A percentile compares a stretch with the other conserved stretches of the same genome.
Conservation (phyloP, 2,113 vertebrate genomes). For the Callaeas wilsoni region DNA sequence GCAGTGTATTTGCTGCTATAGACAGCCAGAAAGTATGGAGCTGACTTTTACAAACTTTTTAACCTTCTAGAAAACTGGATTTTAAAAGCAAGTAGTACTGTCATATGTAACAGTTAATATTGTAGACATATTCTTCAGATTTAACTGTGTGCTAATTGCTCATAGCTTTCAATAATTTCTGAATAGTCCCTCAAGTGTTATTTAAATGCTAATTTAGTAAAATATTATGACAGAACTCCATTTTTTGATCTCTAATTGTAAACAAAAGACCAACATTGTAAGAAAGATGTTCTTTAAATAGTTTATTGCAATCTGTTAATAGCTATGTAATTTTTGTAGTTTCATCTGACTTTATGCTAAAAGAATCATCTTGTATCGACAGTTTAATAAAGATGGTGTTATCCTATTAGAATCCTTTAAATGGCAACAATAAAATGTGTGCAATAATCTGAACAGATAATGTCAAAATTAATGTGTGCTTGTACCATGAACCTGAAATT, state of each 20-base stretch:
- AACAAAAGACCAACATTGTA: not conserved
- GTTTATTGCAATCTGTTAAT: not conserved
- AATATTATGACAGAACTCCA: not conserved
- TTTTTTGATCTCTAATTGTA: conserved; percentile 1
- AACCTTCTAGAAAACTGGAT: not conserved
- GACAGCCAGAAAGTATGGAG: not conserved
- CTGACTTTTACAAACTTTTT: not conserved
- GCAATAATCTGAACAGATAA: not conserved
- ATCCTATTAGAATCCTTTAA: not conserved
- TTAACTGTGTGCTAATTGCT: not conserved
- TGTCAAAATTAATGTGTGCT: not conserved
- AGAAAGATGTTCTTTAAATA: not conserved
- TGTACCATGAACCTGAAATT: not conserved
- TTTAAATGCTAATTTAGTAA: not conserved
- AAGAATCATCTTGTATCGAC: not conserved
- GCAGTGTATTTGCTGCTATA: not conserved
- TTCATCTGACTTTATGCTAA: not conserved
- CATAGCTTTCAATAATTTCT: not conserved
- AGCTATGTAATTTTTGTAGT: not conserved
- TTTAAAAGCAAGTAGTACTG: not conserved
- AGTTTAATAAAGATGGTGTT: not conserved
- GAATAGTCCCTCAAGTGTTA: not conserved
- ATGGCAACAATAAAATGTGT: not conserved
- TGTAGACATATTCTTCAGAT: not conserved
- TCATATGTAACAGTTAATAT: not conserved